phyloP scores from a whole-genome alignment of 1,140 invertebrate species.

The Magallana gigas region DNA sequence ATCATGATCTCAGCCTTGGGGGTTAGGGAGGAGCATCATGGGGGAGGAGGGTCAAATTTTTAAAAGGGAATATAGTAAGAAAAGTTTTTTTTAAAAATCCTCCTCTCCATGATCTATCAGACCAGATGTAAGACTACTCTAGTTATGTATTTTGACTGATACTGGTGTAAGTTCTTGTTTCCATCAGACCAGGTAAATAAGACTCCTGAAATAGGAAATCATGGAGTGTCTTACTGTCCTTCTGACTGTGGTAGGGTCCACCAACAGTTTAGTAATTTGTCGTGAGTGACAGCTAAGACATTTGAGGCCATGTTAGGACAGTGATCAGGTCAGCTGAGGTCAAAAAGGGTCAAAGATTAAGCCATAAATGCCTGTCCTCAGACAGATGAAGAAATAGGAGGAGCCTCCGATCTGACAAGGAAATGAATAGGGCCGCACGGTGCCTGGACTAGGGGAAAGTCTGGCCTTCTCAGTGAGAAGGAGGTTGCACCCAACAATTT shows the following conservation, averaged over 20 bases:
- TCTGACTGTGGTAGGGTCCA: background rate
- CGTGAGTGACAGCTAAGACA: background rate
- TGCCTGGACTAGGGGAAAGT: background rate
- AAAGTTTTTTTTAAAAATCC: too few relatives aligned
- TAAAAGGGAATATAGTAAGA: too few relatives aligned
- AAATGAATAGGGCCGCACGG: background rate
- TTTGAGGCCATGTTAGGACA: constrained; percentile 2
- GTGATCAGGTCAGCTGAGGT: constrained; percentile 14
- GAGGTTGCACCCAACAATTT: background rate
- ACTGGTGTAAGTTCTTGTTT: too few relatives aligned
- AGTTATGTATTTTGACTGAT: too few relatives aligned
- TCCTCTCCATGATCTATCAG: too few relatives aligned
- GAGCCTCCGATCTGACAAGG: background rate
- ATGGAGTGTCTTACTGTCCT: too few relatives aligned
- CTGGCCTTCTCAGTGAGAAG: background rate
- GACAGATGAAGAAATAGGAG: constrained; percentile 16
- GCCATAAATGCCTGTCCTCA: constrained; percentile 22
- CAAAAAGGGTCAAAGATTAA: background rate
- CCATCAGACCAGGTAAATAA: too few relatives aligned
- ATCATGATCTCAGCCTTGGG: too few relatives aligned
- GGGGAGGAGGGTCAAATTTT: too few relatives aligned
- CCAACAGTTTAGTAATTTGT: background rate
- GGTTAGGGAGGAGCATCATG: too few relatives aligned
- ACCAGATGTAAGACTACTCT: too few relatives aligned
- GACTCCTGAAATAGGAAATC: too few relatives aligned